Conservation (phyloP, 2,113 vertebrate genomes). For the Manacus vitellinus region DNA sequence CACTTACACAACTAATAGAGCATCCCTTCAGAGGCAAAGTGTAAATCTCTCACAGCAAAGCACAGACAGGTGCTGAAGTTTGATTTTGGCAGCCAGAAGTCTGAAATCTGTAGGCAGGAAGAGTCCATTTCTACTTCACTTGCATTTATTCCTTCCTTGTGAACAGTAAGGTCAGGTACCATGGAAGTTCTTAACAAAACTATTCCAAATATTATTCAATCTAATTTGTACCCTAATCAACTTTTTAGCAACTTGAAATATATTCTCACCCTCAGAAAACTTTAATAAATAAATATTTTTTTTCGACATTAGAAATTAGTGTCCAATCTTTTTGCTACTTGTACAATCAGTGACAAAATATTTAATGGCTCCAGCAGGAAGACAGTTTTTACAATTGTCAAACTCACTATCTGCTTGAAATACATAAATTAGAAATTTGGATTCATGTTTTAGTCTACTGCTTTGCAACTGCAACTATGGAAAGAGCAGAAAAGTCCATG, state of each 20-base stretch:
- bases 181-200: background rate
- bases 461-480: background rate
- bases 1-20: background rate
- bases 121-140: background rate
- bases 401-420: background rate
- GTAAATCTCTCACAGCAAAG: background rate
- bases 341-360: background rate
- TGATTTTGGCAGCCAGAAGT: background rate
- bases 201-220: background rate
- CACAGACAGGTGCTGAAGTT: background rate
- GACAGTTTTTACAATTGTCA: background rate
- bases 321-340: background rate
- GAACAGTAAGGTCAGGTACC: background rate
- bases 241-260: background rate
- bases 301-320: background rate
- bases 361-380: background rate
- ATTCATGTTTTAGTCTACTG: background rate
- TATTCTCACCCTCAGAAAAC: background rate
- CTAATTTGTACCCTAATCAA: background rate
- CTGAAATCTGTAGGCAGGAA: background rate
- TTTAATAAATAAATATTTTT: background rate
- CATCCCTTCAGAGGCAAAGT: background rate
- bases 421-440: background rate
- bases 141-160: background rate
- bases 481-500: background rate